phyloP scores from a whole-genome alignment of 2,113 vertebrate species.

The Proterorhinus semilunaris region DNA sequence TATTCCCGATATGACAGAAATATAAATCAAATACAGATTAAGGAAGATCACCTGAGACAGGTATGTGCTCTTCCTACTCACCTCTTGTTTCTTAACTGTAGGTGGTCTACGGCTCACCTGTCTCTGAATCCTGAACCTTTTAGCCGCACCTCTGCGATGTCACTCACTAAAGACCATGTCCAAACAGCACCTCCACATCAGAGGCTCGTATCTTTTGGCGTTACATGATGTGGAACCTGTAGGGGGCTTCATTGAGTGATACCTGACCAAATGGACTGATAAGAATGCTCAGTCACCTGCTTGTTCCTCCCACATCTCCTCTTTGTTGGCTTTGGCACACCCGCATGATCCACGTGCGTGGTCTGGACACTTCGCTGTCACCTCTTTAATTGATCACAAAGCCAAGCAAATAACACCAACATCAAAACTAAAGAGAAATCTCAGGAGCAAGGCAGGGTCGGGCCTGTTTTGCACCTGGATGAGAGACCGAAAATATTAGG shows the following conservation, averaged over 20 bases:
- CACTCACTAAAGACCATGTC: conserved; percentile 77
- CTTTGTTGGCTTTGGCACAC: conserved; percentile 9
- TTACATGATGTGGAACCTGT: conserved; percentile 35
- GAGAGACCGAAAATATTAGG: too few relatives aligned
- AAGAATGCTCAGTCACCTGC: conserved; percentile 33
- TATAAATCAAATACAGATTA: neutral
- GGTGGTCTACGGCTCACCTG: conserved; percentile 65
- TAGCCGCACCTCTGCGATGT: conserved; percentile 70
- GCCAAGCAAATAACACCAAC: conserved; percentile 41
- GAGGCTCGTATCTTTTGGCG: conserved; percentile 35
- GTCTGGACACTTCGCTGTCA: conserved; percentile 29
- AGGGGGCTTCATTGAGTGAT: conserved; percentile 42
- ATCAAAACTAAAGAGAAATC: neutral
- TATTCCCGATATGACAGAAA: too few relatives aligned
- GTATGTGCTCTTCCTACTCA: conserved; percentile 33
- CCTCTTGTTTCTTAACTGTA: conserved; percentile 32
- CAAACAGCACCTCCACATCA: conserved; percentile 60
- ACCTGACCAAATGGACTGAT: conserved; percentile 44
- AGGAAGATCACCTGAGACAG: conserved; percentile 18
- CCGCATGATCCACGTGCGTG: conserved; percentile 37
- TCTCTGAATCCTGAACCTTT: conserved; percentile 29
- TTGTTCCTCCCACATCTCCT: conserved; percentile 13
- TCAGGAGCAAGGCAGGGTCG: neutral
- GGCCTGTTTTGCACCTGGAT: too few relatives aligned
- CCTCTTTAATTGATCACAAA: conserved; percentile 32